Base-by-base conservation (phyloP, 2,797 vertebrate species). In the Halcyon smyrnensis region DNA sequence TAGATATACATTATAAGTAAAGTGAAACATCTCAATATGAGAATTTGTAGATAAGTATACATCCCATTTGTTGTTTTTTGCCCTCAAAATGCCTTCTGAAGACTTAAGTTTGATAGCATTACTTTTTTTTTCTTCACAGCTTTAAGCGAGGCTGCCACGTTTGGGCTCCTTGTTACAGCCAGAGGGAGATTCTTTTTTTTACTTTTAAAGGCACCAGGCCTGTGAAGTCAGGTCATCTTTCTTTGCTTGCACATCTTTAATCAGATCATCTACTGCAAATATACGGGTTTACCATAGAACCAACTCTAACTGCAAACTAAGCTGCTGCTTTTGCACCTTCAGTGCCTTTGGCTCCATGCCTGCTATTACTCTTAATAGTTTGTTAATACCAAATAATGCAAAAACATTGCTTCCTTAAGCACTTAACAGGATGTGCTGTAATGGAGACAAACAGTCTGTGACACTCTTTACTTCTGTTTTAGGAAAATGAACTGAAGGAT, bases 401-500 rank as follows among this genome's bases (percentile, higher is more conserved):
- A 43, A 54, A 51, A 51, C 60, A 39, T 43, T 14, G 41, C 81
- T 79, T 71, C 71, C 78, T 82, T 51, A 69, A 85, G 94, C 57
- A 27, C 63, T 60, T 62, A 70, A 64, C 54, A 34, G 89, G 74
- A 59, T 74, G 34, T 62, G 41, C 62, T 81, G 87, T 15, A 67
- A 89, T 27, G 71, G 60, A 89, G 91, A 85, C 13, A 15, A 54
- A 25, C 37, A 57, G n/a, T 54, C 45, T 56, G 4, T 95, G 32
- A 87, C 56, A 0, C 17, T 36, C 24, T 90, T 65, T 67, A 3
- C 57, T 94, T 94, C 46, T 59, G 67, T 89, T 89, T 32, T 79
- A 99, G 99, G 98, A 98, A 97, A 97, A 98, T 98, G 98, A 98
- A 97, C 98, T 98, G 97, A 98, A 99, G 96, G 98, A 98, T 98